These are phyloP conservation scores for Coelopa pilipes DNA, from an alignment of 2,888 invertebrate species.

Conservation along the genomic window DNA sequence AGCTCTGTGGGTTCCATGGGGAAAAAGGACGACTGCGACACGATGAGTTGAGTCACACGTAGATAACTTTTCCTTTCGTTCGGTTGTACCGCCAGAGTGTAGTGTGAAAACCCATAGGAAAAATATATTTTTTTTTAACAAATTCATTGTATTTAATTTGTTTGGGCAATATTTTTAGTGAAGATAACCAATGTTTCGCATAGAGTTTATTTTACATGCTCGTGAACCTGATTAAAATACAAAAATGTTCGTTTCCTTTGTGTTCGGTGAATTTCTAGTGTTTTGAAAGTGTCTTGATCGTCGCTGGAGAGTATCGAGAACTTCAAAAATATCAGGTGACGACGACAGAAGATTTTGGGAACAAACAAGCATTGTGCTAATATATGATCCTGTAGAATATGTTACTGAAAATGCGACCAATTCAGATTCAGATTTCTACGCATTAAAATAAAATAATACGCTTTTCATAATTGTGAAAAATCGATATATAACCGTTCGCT, in stretches of 20 bases:
- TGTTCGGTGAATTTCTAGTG: conserved; percentile 30
- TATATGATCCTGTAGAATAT: neutral
- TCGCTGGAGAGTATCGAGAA: conserved; percentile 20
- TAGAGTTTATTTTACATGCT: conserved; percentile 50
- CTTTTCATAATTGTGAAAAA: conserved; percentile 34
- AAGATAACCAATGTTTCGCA: conserved; percentile 55
- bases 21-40: too few relatives aligned
- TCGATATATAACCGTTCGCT: conserved; percentile 37
- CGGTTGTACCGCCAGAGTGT: conserved; percentile 45
- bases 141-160: conserved; percentile 18
- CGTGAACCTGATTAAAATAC: conserved; percentile 55
- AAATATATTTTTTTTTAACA: conserved; percentile 30
- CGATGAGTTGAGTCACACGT: conserved; percentile 49
- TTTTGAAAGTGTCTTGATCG: conserved; percentile 31
- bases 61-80: conserved; percentile 53
- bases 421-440: conserved; percentile 15
- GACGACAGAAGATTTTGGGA: conserved; percentile 6
- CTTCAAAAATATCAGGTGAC: conserved; percentile 15
- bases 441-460: neutral
- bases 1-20: too few relatives aligned
- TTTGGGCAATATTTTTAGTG: conserved; percentile 27
- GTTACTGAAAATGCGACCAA: neutral
- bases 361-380: conserved; percentile 18
- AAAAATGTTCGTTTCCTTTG: conserved; percentile 4
- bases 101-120: conserved; percentile 40